Evolutionary conservation across 2,888 invertebrate species (phyloP).

Genomic region (Oscheius sp.): DNA sequence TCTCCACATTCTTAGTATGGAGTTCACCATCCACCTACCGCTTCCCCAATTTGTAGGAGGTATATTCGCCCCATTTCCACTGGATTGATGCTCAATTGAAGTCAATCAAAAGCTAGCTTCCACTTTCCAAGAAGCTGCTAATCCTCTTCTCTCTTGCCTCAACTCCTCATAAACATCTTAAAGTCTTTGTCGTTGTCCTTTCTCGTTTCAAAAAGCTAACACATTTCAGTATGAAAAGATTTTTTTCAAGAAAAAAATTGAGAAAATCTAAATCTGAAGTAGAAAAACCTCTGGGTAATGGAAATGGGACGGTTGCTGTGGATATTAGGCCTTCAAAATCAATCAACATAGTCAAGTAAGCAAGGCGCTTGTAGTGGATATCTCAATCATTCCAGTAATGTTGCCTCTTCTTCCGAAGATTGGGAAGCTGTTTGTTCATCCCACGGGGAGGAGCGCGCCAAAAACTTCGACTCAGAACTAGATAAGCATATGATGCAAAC

Average conservation of each 20-base stretch:
- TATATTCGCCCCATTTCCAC: no score
- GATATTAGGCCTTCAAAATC: slow-evolving; percentile 51
- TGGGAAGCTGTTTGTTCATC: slow-evolving; percentile 58
- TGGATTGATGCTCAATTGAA: no score
- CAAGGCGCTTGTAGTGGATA: background rate
- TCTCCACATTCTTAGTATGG: slow-evolving; percentile 11
- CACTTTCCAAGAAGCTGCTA: background rate
- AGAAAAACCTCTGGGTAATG: slow-evolving; percentile 35
- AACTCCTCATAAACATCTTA: background rate
- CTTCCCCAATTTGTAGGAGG: no score
- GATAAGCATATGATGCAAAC: slow-evolving; percentile 69
- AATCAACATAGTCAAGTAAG: slow-evolving; percentile 47
- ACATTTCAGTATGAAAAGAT: slow-evolving; percentile 45
- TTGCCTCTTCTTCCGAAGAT: slow-evolving; percentile 48
- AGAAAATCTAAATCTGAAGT: slow-evolving; percentile 56
- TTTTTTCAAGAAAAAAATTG: slow-evolving; percentile 55
- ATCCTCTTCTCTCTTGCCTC: background rate
- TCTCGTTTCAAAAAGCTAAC: background rate
- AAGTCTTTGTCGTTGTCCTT: background rate
- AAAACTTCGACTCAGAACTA: slow-evolving; percentile 62
- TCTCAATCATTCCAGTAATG: slow-evolving; percentile 40
- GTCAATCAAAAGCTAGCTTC: no score
- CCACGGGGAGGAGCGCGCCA: slow-evolving; percentile 51
- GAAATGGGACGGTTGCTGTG: slow-evolving; percentile 30
- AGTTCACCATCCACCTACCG: no score